Conservation (phyloP, 1,140 invertebrate species). For the Panulirus ornatus region DNA sequence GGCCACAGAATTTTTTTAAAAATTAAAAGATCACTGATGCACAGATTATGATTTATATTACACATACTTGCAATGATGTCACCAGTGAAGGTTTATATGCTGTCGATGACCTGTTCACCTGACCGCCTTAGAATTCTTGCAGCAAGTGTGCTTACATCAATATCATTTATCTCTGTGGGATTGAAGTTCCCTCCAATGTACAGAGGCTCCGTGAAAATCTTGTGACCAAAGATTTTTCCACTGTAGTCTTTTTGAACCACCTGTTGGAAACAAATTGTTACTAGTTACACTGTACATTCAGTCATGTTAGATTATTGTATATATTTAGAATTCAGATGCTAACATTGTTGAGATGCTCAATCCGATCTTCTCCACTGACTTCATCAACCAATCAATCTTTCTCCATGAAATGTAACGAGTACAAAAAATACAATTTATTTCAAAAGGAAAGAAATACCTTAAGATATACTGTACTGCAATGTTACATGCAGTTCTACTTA, state of each 20-base stretch:
- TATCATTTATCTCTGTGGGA: background rate
- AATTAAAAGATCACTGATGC: no score
- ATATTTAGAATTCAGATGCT: background rate
- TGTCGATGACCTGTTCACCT: background rate
- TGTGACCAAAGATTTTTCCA: background rate
- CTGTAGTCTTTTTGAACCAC: conserved; percentile 1
- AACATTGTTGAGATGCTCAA: conserved; percentile 23
- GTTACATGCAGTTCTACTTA: background rate
- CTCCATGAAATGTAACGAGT: no score
- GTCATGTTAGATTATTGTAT: no score
- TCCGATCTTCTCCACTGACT: conserved; percentile 46
- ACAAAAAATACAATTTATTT: no score
- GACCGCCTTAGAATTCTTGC: background rate
- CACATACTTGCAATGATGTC: conserved; percentile 21
- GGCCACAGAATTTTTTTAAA: no score
- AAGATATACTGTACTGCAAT: no score
- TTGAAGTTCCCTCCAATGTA: background rate
- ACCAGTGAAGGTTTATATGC: background rate
- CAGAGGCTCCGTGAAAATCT: background rate
- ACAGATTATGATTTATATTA: background rate
- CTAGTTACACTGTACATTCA: background rate
- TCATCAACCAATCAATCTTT: no score
- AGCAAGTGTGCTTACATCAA: background rate
- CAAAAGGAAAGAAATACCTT: no score
- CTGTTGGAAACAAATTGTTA: conserved; percentile 20